Evolutionary conservation across 2,797 vertebrate genomes (phyloP).

Genomic region (Brachyalestes nurse): DNA sequence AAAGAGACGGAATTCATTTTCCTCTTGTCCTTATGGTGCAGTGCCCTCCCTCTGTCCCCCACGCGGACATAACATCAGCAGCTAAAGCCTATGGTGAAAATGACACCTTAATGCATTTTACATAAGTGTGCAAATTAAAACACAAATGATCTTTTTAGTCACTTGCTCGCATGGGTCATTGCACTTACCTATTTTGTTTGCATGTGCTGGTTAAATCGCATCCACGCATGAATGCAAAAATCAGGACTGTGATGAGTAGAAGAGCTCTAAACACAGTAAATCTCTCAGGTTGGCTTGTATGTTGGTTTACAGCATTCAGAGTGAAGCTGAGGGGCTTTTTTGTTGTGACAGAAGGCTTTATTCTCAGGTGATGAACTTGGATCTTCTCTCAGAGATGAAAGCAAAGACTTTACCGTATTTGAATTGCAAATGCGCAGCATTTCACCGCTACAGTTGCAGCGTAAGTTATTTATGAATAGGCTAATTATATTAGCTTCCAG

Average conservation of each 20-base stretch:
- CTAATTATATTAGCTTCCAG: slow-evolving; percentile 8
- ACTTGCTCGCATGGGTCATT: not conserved
- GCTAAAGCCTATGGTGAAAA: not conserved
- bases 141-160: slow-evolving; percentile 58
- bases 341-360: slow-evolving; percentile 42
- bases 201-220: not conserved
- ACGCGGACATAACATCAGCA: not conserved
- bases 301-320: not conserved
- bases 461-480: slow-evolving; percentile 45
- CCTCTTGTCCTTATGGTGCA: not conserved
- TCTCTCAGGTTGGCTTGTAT: not conserved
- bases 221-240: not conserved
- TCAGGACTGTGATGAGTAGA: not conserved
- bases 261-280: not conserved
- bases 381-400: slow-evolving; percentile 47
- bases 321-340: not conserved
- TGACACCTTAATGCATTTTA: not conserved
- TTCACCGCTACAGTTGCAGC: slow-evolving; percentile 15
- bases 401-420: slow-evolving; percentile 22
- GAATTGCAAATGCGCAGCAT: slow-evolving; percentile 45
- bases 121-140: not conserved
- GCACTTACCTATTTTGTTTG: not conserved
- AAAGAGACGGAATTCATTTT: not conserved
- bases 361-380: slow-evolving; percentile 47
- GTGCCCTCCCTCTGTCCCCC: not conserved